Conservation (phyloP, 2,888 invertebrate species). For the Chouioia cunea region DNA sequence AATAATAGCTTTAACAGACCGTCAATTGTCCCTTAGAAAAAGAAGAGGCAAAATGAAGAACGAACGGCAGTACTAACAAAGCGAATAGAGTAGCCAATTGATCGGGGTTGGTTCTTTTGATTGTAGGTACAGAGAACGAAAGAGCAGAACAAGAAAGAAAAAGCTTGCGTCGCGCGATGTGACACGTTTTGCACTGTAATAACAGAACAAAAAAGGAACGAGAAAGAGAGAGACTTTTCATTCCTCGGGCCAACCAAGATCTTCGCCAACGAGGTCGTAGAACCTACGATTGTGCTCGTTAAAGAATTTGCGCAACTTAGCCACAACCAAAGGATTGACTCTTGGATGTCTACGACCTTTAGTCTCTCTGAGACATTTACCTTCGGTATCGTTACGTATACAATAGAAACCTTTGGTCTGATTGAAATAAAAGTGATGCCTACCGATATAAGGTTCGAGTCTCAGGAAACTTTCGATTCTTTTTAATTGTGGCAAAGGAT, state of each 20-base stretch:
- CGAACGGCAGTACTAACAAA: no score
- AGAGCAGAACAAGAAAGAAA: no score
- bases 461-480: conserved; percentile 90
- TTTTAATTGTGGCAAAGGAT: conserved; percentile 88
- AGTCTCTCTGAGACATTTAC: conserved; percentile 87
- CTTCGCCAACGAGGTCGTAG: conserved; percentile 92
- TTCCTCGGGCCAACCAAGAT: conserved; percentile 94
- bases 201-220: no score
- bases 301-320: conserved; percentile 87
- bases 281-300: conserved; percentile 92
- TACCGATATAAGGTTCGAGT: conserved; percentile 77
- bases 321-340: conserved; percentile 83
- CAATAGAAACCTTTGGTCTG: conserved; percentile 97
- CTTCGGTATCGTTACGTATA: conserved; percentile 84
- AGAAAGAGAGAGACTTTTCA: conserved; percentile 64
- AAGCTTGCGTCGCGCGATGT: no score
- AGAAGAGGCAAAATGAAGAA: no score
- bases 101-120: no score
- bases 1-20: no score
- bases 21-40: no score
- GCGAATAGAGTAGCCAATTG: no score
- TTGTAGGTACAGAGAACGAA: no score
- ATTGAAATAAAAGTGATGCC: conserved; percentile 96
- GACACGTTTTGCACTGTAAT: no score
- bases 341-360: conserved; percentile 87